Base-by-base conservation (phyloP, 2,797 vertebrate species). In the Sebastes jordani region DNA sequence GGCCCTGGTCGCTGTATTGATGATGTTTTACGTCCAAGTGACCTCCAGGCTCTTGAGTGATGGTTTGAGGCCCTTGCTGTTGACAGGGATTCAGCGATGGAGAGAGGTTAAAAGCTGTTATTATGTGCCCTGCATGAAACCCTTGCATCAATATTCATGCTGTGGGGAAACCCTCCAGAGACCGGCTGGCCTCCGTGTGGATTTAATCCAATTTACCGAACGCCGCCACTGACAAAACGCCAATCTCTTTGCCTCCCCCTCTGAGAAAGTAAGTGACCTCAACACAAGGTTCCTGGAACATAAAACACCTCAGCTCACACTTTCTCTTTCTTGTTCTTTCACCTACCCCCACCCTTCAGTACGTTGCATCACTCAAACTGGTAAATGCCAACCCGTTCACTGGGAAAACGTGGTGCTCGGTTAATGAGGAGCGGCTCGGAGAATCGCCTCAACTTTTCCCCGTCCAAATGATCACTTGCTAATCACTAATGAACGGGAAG, bases 161-260 rank as follows among this genome's bases (percentile, higher is more conserved):
- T 80, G 60, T 38, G 71, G 84, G 76, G 71, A 78, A 84, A 65
- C n/a, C 77, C 90, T 82, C 86, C 8, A 30, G 90, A 91, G 92
- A 85, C 70, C 18, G 8, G 6, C 81, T 76, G 81, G 89, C 82
- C 85, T 90, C 88, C 42, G 29, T 89, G 77, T 84, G 83, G 87
- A 90, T 89, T 93, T 91, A 93, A 94, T 94, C 85, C 85, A 91
- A 91, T 93, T 93, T 92, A 82, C 85, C 66, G 78, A 84, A 89
- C 75, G 81, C 86, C 89, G 71, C 86, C 46, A 72, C 76, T 74
- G 78, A 90, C 80, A 86, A 87, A 89, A 89, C 54, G 65, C 29
- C 85, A 82, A 81, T 86, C 79, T 82, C 65, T 75, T 75, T 68
- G 42, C 52, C 60, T 54, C 23, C 64, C 62, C 65, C 25, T 71